Conservation (phyloP, 2,797 vertebrate genomes). For the Paramormyrops hopkinsi region DNA sequence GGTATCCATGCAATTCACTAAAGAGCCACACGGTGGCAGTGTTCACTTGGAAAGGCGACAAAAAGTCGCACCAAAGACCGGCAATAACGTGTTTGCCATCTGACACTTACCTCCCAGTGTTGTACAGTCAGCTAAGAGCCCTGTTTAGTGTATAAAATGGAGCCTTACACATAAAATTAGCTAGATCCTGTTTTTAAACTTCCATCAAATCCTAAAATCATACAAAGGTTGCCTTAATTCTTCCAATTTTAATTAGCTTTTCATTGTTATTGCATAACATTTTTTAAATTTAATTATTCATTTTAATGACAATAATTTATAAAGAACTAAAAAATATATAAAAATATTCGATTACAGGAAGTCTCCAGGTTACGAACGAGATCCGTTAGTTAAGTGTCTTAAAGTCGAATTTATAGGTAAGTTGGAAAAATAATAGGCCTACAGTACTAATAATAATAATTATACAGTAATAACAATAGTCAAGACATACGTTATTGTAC, state of each 20-base stretch:
- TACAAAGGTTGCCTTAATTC: not conserved
- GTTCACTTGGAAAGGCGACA: not conserved
- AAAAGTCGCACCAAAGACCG: not conserved
- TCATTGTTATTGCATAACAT: not conserved
- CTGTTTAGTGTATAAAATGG: not conserved
- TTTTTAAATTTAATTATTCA: not conserved
- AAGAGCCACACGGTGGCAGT: constrained; percentile 18
- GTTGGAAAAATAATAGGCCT: not conserved
- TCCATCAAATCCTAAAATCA: not conserved
- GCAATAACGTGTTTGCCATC: not conserved
- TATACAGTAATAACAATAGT: not conserved
- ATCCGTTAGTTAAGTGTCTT: not conserved
- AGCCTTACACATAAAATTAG: not conserved
- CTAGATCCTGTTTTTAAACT: not conserved
- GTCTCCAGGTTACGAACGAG: not conserved
- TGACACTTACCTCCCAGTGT: not conserved
- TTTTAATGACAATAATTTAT: not conserved
- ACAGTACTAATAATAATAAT: not conserved
- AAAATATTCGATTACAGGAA: not conserved
- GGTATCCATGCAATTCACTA: not conserved
- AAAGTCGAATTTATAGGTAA: not conserved
- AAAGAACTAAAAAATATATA: not conserved
- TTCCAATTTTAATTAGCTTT: not conserved
- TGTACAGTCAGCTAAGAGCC: not conserved
- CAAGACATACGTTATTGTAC: not conserved